Base-by-base conservation (phyloP, 2,888 invertebrate genomes). In the Rhagium mordax region DNA sequence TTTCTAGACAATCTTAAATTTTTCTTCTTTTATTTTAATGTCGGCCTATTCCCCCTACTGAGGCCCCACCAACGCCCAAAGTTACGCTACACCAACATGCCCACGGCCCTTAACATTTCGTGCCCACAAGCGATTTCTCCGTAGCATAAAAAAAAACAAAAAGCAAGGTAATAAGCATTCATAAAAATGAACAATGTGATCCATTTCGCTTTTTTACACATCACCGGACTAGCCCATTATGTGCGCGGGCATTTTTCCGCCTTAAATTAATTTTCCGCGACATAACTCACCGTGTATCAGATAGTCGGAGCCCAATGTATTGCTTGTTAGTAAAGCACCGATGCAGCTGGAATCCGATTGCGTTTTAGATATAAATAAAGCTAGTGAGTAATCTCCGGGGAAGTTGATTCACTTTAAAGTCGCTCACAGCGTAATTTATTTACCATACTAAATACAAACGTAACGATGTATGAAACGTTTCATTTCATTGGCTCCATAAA, bases 361-460 rank as follows among this genome's bases (percentile, higher is more conserved):
- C 53, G 65, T 53, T 59, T 33, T 27, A 53, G 53, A 65, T 65
- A 65, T 65, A 65, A 65, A 65, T 65, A 65, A 65, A 53, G 48
- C 33, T 20, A 18, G 65, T 65, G 65, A 65, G 65, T 65, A 65
- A 65, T 53, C 65, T 65, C 65, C 20, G 53, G 64, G 64, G 49
- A 64, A 64, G 33, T 41, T 53, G 65, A 65, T 65, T 65, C 65
- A 53, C 53, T 65, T 65, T 65, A 59, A 27, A 65, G 53, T 48
- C 65, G 41, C 10, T 53, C 24, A 53, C 53, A 65, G 20, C 21
- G 47, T 53, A 65, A 65, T 65, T 65, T 53, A 53, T 65, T 65
- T 53, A 33, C 53, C 65, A 53, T 10, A 48, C 29, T 29, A 65
- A 65, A 49, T 65, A 53, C 29, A 33, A 53, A 53, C 48, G 53